Percentiles rank a stretch among this genome's conserved stretches.
phyloP scores from a whole-genome alignment of 2,797 vertebrate species.

The Mycteria americana region DNA sequence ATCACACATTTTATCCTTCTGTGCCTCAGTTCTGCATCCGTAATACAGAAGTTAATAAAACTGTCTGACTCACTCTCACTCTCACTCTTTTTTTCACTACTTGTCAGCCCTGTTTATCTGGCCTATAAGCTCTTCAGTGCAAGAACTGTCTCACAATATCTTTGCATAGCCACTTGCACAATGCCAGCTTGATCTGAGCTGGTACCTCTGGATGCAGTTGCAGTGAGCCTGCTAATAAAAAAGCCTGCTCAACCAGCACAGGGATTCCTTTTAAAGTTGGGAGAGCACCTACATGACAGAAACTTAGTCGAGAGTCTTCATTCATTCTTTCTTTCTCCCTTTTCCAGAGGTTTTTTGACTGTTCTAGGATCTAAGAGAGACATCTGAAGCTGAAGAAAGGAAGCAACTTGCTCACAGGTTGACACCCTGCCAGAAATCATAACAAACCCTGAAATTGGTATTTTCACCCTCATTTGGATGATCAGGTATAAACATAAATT shows the following conservation, averaged over 20 bases:
- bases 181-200: background rate
- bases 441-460: conserved; percentile 69
- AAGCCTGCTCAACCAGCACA: background rate
- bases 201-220: background rate
- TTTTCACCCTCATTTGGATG: conserved; percentile 72
- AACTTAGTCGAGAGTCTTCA: background rate
- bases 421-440: conserved; percentile 44
- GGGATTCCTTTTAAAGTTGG: background rate
- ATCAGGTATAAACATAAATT: conserved; percentile 80
- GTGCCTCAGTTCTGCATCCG: conserved; percentile 42
- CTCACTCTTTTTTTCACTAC: background rate
- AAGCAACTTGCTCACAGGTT: background rate
- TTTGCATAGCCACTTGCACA: background rate
- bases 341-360: background rate
- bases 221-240: background rate
- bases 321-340: background rate
- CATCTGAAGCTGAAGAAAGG: background rate
- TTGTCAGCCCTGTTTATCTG: background rate
- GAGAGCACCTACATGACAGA: background rate
- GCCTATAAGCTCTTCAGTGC: background rate
- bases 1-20: conserved; percentile 57
- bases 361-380: background rate
- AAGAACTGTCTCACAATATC: background rate
- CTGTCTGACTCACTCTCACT: background rate
- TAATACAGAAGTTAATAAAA: conserved; percentile 60